Evolutionary conservation across 1,140 invertebrate genomes (phyloP).

Genomic region (Heterodera carotae): DNA sequence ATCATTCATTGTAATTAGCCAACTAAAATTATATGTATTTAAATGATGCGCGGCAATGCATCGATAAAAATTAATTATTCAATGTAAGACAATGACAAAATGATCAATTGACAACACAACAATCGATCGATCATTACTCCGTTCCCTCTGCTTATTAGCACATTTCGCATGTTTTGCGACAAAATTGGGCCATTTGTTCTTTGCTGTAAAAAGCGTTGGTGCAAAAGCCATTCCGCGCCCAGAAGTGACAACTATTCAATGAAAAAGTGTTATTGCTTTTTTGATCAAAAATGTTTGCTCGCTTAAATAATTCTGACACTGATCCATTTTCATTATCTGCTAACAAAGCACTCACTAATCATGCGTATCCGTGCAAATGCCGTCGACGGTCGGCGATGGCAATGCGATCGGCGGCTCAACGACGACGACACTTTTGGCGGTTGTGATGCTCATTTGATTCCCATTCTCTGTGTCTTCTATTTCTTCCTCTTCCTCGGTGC

Average conservation of each 20-base stretch:
- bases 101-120: no score
- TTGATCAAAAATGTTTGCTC: no score
- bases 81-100: no score
- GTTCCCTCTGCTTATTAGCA: neutral
- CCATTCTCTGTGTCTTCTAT: neutral
- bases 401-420: neutral
- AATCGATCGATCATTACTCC: no score
- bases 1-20: no score
- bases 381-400: neutral
- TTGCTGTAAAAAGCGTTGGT: conserved; percentile 9
- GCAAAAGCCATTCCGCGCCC: conserved; percentile 21
- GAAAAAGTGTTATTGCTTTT: neutral
- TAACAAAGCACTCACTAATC: neutral
- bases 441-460: neutral
- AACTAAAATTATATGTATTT: no score
- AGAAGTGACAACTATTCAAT: conserved; percentile 17
- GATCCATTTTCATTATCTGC: no score
- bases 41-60: no score
- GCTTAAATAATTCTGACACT: no score
- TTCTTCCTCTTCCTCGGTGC: neutral
- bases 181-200: neutral
- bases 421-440: neutral
- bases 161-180: neutral
- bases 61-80: no score
- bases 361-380: neutral